Percentiles rank a stretch among this genome's conserved stretches.
These are phyloP conservation scores for Crenuchus spilurus DNA, from an alignment of 2,797 vertebrate genomes.

Conservation along the genomic window DNA sequence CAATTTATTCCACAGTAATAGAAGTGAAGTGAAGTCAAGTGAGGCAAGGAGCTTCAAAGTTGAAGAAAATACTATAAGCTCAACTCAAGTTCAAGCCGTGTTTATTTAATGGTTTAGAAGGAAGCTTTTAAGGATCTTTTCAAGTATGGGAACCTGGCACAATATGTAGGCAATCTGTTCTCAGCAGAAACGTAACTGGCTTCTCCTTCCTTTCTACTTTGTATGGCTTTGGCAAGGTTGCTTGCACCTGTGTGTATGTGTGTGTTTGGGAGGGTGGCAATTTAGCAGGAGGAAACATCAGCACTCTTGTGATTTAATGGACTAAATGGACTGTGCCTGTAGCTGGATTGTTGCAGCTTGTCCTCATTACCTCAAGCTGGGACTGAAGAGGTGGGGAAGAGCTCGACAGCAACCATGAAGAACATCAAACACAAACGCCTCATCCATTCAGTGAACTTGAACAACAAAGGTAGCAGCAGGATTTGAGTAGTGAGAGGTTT, in stretches of 20 bases:
- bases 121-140: constrained; percentile 2
- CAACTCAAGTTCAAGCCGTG: neutral
- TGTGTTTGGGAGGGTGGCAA: constrained; percentile 4
- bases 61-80: neutral
- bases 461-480: constrained; percentile 25
- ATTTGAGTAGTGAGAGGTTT: constrained; percentile 40
- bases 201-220: constrained; percentile 5
- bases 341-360: constrained; percentile 36
- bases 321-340: constrained; percentile 51
- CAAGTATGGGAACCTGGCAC: neutral
- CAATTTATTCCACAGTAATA: constrained; percentile 1
- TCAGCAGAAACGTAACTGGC: neutral
- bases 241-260: constrained; percentile 2
- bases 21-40: too few species aligned
- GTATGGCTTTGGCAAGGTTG: constrained; percentile 1
- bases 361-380: constrained; percentile 49
- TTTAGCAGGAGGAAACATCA: constrained; percentile 30
- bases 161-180: neutral
- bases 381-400: constrained; percentile 26
- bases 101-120: neutral
- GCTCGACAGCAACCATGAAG: constrained; percentile 4
- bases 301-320: constrained; percentile 40
- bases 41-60: too few species aligned
- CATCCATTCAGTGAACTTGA: constrained; percentile 26
- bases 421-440: constrained; percentile 48